A percentile compares a stretch with the other conserved stretches of the same genome.
These are phyloP conservation scores for Eristalis arbustorum DNA, from an alignment of 2,888 invertebrate genomes.

Conservation along the genomic window DNA sequence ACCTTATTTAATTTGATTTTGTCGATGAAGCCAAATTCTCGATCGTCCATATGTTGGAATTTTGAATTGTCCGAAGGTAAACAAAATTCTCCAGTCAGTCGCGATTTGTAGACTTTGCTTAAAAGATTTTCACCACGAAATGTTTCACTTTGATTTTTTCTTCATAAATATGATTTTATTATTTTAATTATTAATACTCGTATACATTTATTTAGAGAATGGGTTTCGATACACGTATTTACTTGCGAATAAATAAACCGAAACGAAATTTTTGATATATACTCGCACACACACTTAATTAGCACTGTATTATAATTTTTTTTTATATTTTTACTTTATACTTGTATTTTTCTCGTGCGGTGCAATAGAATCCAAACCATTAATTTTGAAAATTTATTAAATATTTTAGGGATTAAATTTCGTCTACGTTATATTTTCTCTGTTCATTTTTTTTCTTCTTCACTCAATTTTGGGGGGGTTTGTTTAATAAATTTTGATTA, in stretches of 20 bases:
- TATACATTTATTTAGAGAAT: slow-evolving; percentile 11
- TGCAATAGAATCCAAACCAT: slow-evolving; percentile 80
- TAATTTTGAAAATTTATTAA: slow-evolving; percentile 80
- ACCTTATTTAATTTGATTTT: slow-evolving; percentile 35
- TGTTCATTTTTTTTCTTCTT: slow-evolving; percentile 45
- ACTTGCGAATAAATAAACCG: slow-evolving; percentile 74
- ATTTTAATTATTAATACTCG: slow-evolving; percentile 20
- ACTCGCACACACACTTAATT: slow-evolving; percentile 54
- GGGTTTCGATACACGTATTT: slow-evolving; percentile 64
- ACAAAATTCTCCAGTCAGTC: slow-evolving; percentile 38
- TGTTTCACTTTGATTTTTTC: slow-evolving; percentile 2
- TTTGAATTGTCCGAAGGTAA: slow-evolving; percentile 9
- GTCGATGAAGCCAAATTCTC: slow-evolving; percentile 17
- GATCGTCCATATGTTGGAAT: slow-evolving; percentile 35
- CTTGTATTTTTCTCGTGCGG: slow-evolving; percentile 71
- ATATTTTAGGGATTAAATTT: slow-evolving; percentile 77
- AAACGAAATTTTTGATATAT: slow-evolving; percentile 78
- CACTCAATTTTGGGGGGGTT: not conserved
- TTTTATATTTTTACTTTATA: not conserved
- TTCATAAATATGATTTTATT: slow-evolving; percentile 31
- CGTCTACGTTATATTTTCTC: slow-evolving; percentile 73
- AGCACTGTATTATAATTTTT: slow-evolving; percentile 39
- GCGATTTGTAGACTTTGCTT: slow-evolving; percentile 22
- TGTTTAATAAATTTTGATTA: slow-evolving; percentile 42
- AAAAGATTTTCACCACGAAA: not conserved